phyloP scores from a whole-genome alignment of 2,113 vertebrate genomes.

The Entelurus aequoreus region DNA sequence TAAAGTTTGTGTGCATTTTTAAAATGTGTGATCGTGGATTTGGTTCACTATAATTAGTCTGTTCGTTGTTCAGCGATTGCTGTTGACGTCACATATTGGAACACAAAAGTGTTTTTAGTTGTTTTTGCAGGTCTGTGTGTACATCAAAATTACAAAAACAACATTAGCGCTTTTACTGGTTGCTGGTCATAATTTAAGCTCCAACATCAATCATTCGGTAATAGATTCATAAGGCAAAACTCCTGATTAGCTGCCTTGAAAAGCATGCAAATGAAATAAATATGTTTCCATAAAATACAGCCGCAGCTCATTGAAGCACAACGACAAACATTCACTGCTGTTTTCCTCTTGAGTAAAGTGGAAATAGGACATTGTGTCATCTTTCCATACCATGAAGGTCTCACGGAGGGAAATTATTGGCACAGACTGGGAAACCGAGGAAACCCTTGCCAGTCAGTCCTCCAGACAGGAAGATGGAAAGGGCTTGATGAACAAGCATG shows the following conservation, averaged over 20 bases:
- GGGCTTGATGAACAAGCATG: constrained; percentile 17
- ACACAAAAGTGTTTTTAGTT: not conserved
- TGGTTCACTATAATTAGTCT: too few species aligned
- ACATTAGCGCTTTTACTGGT: too few species aligned
- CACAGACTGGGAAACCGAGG: constrained; percentile 7
- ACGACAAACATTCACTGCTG: constrained; percentile 52
- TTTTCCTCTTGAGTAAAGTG: constrained; percentile 45
- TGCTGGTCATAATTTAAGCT: too few species aligned
- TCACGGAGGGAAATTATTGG: constrained; percentile 42
- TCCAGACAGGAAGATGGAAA: constrained; percentile 20
- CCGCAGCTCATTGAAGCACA: constrained; percentile 51
- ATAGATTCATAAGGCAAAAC: not conserved
- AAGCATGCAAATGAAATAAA: not conserved
- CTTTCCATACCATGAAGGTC: constrained; percentile 63
- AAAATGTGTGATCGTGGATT: too few species aligned
- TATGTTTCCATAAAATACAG: constrained; percentile 34
- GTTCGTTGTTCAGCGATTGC: too few species aligned
- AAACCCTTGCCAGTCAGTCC: constrained; percentile 21
- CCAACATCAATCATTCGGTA: not conserved
- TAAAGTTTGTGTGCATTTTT: too few species aligned
- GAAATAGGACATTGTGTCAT: constrained; percentile 58
- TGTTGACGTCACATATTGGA: too few species aligned
- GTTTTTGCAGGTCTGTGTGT: not conserved
- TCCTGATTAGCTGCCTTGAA: not conserved
- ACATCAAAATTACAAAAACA: not conserved